A percentile compares a stretch with the other conserved stretches of the same genome.
These are phyloP conservation scores for Onychomys leucogaster DNA, from an alignment of 2,797 vertebrate species.

Conservation along the genomic window DNA sequence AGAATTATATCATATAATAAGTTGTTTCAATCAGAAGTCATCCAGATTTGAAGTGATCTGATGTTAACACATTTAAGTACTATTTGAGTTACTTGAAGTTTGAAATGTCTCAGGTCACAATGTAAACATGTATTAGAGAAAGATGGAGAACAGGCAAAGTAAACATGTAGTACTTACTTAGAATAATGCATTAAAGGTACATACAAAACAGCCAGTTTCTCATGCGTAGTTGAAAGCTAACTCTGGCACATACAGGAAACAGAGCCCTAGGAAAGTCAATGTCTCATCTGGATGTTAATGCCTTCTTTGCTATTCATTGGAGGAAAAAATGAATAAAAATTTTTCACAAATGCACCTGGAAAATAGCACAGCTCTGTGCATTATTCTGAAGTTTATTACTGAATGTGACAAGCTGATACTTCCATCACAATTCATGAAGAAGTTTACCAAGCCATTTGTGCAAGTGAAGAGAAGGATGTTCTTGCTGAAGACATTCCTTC, in stretches of 20 bases:
- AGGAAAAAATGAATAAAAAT: constrained; percentile 21
- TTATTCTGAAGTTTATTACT: background rate
- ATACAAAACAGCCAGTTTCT: background rate
- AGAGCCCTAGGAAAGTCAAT: background rate
- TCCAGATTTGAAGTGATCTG: constrained; percentile 54
- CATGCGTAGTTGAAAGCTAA: background rate
- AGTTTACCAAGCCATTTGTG: background rate
- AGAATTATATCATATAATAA: constrained; percentile 71
- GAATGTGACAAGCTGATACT: background rate
- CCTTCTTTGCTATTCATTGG: constrained; percentile 38
- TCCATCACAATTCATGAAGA: background rate
- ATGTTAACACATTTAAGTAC: background rate
- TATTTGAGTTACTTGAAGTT: constrained; percentile 18
- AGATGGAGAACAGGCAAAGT: background rate
- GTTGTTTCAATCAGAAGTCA: constrained; percentile 68
- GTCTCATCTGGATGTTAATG: constrained; percentile 1
- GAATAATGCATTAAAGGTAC: background rate
- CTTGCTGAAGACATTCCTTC: background rate
- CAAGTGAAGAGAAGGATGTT: background rate
- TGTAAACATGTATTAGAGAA: background rate
- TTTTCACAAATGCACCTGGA: background rate
- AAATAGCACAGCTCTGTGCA: background rate
- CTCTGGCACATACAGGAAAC: background rate
- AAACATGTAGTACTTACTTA: background rate
- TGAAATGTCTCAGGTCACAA: constrained; percentile 49